Percentiles rank a stretch among this genome's conserved stretches.
Evolutionary conservation across 1,140 invertebrate genomes (phyloP).

Genomic region (Drosophila watanabei): DNA sequence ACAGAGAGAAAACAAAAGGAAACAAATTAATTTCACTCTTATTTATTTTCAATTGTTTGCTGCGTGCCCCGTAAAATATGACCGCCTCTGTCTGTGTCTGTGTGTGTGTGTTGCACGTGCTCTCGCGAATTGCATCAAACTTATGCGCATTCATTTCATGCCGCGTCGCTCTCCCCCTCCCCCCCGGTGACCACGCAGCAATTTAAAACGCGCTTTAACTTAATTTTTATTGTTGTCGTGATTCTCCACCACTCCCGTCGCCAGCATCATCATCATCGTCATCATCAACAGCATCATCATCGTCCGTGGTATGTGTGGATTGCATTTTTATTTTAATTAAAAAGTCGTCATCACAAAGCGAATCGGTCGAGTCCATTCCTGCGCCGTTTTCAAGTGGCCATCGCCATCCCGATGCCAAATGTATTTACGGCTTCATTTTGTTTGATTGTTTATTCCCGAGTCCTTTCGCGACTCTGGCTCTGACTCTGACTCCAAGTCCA

Average conservation of each 20-base stretch:
- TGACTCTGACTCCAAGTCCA: background rate
- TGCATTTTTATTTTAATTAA: slow-evolving; percentile 84
- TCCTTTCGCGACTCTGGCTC: slow-evolving; percentile 39
- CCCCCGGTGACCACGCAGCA: slow-evolving; percentile 38
- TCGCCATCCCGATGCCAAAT: slow-evolving; percentile 74
- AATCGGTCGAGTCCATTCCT: slow-evolving; percentile 61
- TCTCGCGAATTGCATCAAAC: slow-evolving; percentile 62
- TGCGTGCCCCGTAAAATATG: slow-evolving; percentile 36
- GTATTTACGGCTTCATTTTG: slow-evolving; percentile 82
- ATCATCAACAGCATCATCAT: slow-evolving; percentile 28
- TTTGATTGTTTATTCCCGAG: slow-evolving; percentile 67
- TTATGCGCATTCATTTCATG: slow-evolving; percentile 66
- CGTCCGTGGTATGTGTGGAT: slow-evolving; percentile 51
- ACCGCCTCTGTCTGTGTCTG: slow-evolving; percentile 6
- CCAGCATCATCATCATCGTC: slow-evolving; percentile 19
- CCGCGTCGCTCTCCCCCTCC: slow-evolving; percentile 21
- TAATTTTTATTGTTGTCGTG: slow-evolving; percentile 78
- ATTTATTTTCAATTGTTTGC: slow-evolving; percentile 66
- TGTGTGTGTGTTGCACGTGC: too few relatives aligned
- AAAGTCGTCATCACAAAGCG: slow-evolving; percentile 76
- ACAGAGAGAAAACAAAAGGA: slow-evolving; percentile 15
- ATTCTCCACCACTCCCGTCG: slow-evolving; percentile 40
- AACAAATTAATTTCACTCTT: slow-evolving; percentile 66
- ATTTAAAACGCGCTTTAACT: slow-evolving; percentile 75
- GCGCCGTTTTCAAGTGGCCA: slow-evolving; percentile 69